phyloP scores from a whole-genome alignment of 1,140 invertebrate species.

The Leguminivora glycinivorella region DNA sequence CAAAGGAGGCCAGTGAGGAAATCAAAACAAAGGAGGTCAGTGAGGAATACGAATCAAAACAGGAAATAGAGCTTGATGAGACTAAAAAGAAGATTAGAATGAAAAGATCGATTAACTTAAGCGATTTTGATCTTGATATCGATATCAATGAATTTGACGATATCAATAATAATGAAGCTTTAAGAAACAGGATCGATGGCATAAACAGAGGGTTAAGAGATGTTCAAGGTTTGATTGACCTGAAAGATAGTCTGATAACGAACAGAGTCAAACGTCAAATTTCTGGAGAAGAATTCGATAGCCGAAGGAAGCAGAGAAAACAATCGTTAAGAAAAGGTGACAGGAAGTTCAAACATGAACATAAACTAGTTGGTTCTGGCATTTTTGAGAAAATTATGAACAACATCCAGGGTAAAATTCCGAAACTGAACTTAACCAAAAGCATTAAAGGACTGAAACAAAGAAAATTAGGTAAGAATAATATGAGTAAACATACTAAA shows the following conservation, averaged over 20 bases:
- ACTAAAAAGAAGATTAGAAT: background rate
- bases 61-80: background rate
- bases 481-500: conserved; percentile 11
- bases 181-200: conserved; percentile 42
- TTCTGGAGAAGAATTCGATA: conserved; percentile 29
- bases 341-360: background rate
- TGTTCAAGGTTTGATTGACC: conserved; percentile 30
- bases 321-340: conserved; percentile 25
- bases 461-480: conserved; percentile 8
- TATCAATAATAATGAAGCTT: conserved; percentile 32
- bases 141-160: background rate
- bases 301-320: conserved; percentile 12
- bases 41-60: conserved; percentile 28
- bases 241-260: conserved; percentile 30
- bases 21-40: background rate
- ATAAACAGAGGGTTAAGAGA: conserved; percentile 49
- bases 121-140: conserved; percentile 1
- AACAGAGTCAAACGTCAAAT: conserved; percentile 35
- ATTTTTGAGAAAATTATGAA: conserved; percentile 4
- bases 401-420: background rate
- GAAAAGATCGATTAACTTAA: background rate
- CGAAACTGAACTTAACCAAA: conserved; percentile 4
- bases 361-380: background rate
- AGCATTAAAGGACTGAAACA: background rate
- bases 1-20: conserved; percentile 20